phyloP scores from a whole-genome alignment of 2,797 vertebrate species.

The Channallabes apus region DNA sequence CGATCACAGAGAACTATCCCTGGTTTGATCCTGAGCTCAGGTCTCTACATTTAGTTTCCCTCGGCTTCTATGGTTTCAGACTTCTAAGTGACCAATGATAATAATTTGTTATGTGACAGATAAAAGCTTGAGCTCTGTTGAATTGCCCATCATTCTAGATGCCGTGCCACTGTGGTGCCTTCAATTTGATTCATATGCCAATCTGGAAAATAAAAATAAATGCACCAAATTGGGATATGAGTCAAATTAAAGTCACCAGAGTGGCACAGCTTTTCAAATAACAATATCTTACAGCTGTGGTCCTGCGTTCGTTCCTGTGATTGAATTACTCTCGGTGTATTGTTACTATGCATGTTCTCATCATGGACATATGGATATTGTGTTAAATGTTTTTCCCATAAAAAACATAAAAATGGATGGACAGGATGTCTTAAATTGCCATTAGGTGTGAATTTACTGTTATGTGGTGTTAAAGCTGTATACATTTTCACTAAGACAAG shows the following conservation, averaged over 20 bases:
- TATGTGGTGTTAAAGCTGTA: not conserved
- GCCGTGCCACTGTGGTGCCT: not conserved
- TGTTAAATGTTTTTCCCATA: not conserved
- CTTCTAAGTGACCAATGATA: not conserved
- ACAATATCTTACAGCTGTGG: not conserved
- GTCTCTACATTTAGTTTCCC: not conserved
- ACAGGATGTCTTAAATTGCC: not conserved
- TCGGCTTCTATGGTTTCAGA: not conserved
- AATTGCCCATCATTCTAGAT: not conserved
- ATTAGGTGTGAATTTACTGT: not conserved
- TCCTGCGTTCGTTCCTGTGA: not conserved
- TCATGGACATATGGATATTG: not conserved
- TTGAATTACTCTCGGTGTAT: not conserved
- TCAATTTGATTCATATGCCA: too few relatives aligned
- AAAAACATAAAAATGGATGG: not conserved
- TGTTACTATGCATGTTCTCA: not conserved
- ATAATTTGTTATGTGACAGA: not conserved
- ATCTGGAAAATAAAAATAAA: too few relatives aligned
- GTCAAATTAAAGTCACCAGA: not conserved
- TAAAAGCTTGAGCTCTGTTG: not conserved
- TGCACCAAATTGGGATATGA: not conserved
- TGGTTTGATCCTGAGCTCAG: not conserved
- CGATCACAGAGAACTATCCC: not conserved
- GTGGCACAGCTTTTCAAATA: not conserved
- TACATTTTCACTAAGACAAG: too few relatives aligned